Base-by-base conservation (phyloP, 2,888 invertebrate genomes). In the Agriopis aurantiaria region DNA sequence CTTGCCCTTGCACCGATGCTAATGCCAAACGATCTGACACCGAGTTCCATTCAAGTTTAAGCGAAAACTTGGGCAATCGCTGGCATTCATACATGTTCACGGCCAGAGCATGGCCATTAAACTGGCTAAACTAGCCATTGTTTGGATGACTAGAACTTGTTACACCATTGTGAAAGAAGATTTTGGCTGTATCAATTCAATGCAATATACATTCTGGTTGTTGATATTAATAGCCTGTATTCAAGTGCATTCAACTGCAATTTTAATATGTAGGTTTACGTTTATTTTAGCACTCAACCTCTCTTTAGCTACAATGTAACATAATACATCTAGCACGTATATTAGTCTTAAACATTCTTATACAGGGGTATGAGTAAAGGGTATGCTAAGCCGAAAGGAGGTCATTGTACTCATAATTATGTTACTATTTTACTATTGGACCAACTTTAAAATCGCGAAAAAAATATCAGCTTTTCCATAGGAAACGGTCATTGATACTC, bases 1-100 rank as follows among this genome's bases (percentile, higher is more conserved):
- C 52, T 45, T 60, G 69, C 60, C 75, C 69, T 71, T 71, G 73
- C 63, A 43, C 57, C 60, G 51, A 67, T 67, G 62, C 53, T 61
- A 66, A 66, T 57, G 60, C 56, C 41, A 43, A 61, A 17, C 43
- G 58, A 66, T 63, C 53, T 60, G 48, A 55, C 33, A 55, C 49
- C 14, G 17, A 17, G 49, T 11, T 48, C 41, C 48, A 58, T 65
- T 65, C 65, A 61, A 52, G 51, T 61, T 57, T 40, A 41, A 8
- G 60, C 58, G 58, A 57, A 48, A 51, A 61, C 52, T 69, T 65
- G 46, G 10, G 57, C 65, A 69, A 69, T 61, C n/a, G 41, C 40
- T 11, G 23, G 43, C 53, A 40, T 33, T 65, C 40, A 51, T 53
- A n/a, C 64, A 46, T 56, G 51, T 69, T 60, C 64, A 64, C 41